Evolutionary conservation across 2,888 invertebrate genomes (phyloP).

Genomic region (Amblyteles armatorius): DNA sequence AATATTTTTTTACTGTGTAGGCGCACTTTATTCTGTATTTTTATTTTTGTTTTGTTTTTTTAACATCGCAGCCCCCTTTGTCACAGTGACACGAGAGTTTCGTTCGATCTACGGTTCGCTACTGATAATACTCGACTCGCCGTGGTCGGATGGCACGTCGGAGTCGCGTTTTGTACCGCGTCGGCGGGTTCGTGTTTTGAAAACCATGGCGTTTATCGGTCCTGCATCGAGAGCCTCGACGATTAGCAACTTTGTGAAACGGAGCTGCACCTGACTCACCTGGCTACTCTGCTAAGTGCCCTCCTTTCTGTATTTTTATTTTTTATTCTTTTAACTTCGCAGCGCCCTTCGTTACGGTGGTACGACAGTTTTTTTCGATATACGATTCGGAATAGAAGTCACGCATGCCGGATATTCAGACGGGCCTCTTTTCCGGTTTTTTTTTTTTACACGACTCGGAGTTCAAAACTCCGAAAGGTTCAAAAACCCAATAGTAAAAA

Average conservation of each 20-base stretch:
- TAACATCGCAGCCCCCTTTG: too few relatives aligned
- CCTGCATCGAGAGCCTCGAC: conserved; percentile 62
- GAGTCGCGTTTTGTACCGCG: conserved; percentile 19
- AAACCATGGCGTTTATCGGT: conserved; percentile 34
- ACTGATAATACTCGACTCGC: conserved; percentile 57
- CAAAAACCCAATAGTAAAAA: too few relatives aligned
- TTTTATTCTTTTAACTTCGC: background rate
- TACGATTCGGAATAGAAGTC: too few relatives aligned
- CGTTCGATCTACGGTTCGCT: conserved; percentile 21
- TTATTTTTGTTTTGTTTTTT: too few relatives aligned
- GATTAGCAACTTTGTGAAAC: conserved; percentile 61
- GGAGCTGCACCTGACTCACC: background rate
- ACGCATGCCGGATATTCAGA: too few relatives aligned
- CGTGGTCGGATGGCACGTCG: conserved; percentile 49
- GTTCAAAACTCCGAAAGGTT: too few relatives aligned
- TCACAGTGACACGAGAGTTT: too few relatives aligned
- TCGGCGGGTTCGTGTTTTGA: conserved; percentile 36
- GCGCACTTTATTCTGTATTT: too few relatives aligned
- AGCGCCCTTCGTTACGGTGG: background rate
- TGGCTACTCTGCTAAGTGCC: conserved; percentile 67
- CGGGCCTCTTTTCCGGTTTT: too few relatives aligned
- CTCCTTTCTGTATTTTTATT: conserved; percentile 53
- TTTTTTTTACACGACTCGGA: too few relatives aligned
- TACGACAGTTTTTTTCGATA: background rate
- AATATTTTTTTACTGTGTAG: too few relatives aligned